phyloP scores from a whole-genome alignment of 2,888 invertebrate species.

The Ditula angustiorana region DNA sequence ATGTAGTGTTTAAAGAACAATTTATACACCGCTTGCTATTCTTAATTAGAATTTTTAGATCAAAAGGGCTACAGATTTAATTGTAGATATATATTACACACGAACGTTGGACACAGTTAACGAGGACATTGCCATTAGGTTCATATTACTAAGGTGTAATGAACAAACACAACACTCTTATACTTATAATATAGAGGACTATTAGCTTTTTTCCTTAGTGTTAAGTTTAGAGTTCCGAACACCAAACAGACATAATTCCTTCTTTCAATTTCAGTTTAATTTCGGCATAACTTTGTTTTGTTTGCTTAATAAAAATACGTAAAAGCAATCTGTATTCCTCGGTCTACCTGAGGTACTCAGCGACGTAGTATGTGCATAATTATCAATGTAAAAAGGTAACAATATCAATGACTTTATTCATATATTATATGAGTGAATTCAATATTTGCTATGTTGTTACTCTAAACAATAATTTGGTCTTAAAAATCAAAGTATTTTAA shows the following conservation, averaged over 20 bases:
- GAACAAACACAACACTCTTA: not conserved
- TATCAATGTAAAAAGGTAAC: no score
- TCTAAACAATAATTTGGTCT: not conserved
- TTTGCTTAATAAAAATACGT: no score
- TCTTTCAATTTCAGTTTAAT: not conserved
- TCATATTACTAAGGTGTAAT: not conserved
- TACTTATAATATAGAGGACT: not conserved
- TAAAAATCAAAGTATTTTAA: not conserved
- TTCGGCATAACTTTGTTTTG: no score
- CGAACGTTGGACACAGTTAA: not conserved
- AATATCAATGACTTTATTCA: no score
- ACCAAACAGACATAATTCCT: not conserved
- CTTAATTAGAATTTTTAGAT: not conserved
- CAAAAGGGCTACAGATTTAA: not conserved
- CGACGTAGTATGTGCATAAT: no score
- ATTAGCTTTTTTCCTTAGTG: not conserved
- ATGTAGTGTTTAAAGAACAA: not conserved
- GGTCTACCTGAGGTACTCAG: no score
- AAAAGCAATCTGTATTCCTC: no score
- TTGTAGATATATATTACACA: not conserved
- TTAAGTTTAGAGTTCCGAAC: not conserved
- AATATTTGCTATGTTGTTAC: no score
- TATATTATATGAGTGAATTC: no score
- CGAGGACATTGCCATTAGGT: not conserved
- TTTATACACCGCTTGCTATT: not conserved